Percentiles rank a stretch among this genome's conserved stretches.
Conservation (phyloP, 2,888 invertebrate species). For the Penaeus monodon region DNA sequence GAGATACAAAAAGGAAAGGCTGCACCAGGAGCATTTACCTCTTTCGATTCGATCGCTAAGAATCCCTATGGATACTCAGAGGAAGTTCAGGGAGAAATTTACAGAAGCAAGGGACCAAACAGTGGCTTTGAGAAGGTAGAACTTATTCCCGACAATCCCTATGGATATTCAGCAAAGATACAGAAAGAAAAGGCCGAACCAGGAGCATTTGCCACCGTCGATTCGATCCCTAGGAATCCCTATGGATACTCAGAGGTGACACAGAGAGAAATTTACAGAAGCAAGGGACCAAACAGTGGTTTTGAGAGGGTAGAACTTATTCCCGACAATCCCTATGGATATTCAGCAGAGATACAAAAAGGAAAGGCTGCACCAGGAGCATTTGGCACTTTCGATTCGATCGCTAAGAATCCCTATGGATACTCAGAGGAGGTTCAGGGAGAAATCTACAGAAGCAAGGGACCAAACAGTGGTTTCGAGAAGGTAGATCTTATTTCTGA, state of each 20-base stretch:
- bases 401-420: constrained; percentile 12
- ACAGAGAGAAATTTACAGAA: no score
- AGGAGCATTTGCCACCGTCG: not conserved
- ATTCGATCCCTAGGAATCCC: not conserved
- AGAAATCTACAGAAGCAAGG: not conserved
- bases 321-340: constrained; percentile 8
- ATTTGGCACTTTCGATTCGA: not conserved
- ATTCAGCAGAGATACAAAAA: not conserved
- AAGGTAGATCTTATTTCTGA: not conserved
- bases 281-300: no score
- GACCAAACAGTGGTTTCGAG: not conserved
- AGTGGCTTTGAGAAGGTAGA: no score
- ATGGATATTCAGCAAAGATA: constrained; percentile 5
- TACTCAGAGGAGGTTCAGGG: not conserved
- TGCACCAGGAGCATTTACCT: not conserved
- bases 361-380: not conserved
- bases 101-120: no score
- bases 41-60: not conserved
- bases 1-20: not conserved
- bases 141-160: not conserved
- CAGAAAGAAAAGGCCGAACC: not conserved
- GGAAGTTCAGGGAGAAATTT: no score
- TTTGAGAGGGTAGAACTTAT: not conserved
- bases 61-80: constrained; percentile 15
- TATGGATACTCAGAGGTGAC: not conserved